Evolutionary conservation across 2,113 vertebrate genomes (phyloP).

Genomic region (Ailuropoda melanoleuca): DNA sequence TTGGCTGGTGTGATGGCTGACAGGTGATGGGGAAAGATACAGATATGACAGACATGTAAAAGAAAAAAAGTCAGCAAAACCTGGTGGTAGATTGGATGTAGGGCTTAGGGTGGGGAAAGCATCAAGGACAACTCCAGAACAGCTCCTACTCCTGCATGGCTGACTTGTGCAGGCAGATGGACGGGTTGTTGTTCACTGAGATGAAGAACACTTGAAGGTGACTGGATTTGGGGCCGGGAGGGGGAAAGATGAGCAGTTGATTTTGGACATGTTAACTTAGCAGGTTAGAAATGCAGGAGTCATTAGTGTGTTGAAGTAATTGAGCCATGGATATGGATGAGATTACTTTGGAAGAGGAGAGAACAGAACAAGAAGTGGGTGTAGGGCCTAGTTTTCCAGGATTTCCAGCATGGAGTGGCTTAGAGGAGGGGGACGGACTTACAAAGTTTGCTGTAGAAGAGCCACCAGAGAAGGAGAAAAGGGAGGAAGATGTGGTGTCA

Average conservation of each 20-base stretch:
- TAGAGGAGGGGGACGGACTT: neutral
- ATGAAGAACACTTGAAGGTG: neutral
- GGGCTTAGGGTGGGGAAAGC: neutral
- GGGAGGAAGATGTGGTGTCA: neutral
- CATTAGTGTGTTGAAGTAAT: neutral
- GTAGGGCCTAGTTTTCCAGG: neutral
- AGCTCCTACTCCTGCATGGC: neutral
- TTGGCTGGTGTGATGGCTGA: neutral
- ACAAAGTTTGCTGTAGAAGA: neutral
- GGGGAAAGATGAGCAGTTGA: neutral
- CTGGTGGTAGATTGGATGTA: neutral
- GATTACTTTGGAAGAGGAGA: neutral
- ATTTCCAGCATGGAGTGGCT: neutral
- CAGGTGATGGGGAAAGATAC: neutral
- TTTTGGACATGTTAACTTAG: neutral
- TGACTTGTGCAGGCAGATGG: neutral
- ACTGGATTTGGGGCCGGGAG: neutral
- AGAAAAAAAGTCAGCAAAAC: neutral
- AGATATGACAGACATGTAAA: neutral
- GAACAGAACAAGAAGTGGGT: neutral
- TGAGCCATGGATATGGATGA: neutral
- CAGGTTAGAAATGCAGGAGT: neutral
- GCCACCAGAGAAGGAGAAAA: neutral
- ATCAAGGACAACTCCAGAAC: neutral
- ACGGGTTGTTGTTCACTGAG: neutral